Conservation (phyloP, 2,797 vertebrate genomes). For the Mormyrus proboscirostris region DNA sequence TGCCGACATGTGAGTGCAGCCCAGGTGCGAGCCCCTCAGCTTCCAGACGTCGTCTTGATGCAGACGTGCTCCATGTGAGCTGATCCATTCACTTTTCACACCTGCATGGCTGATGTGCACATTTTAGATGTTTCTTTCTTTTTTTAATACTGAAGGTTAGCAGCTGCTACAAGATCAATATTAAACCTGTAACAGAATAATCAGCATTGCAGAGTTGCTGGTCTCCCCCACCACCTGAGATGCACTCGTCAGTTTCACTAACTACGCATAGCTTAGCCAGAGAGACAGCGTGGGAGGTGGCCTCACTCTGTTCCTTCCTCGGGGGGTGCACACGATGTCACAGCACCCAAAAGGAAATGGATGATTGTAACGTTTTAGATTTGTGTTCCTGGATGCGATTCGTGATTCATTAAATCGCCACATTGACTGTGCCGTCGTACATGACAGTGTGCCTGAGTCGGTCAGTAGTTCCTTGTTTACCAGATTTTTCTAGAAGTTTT, state of each 20-base stretch:
- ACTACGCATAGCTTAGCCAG: background rate
- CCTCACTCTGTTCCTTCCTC: background rate
- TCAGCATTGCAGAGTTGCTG: background rate
- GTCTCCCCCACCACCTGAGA: background rate
- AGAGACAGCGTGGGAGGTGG: background rate
- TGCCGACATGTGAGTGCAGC: background rate
- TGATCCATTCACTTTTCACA: background rate
- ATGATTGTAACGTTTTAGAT: slow-evolving; percentile 32
- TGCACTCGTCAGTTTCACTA: background rate
- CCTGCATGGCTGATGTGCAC: background rate
- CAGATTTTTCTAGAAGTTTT: slow-evolving; percentile 43
- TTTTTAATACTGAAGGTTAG: background rate
- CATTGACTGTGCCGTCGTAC: slow-evolving; percentile 50
- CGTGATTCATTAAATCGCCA: slow-evolving; percentile 53
- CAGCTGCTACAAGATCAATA: background rate
- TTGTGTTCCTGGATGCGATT: slow-evolving; percentile 51
- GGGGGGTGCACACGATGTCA: background rate
- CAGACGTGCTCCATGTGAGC: background rate
- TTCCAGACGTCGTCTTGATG: background rate
- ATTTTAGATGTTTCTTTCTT: background rate
- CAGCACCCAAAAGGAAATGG: background rate
- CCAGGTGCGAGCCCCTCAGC: background rate
- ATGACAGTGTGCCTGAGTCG: slow-evolving; percentile 50
- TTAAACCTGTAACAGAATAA: background rate
- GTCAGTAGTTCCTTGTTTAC: slow-evolving; percentile 51